Conservation (phyloP, 2,113 vertebrate species). For the Neoarius graeffei region DNA sequence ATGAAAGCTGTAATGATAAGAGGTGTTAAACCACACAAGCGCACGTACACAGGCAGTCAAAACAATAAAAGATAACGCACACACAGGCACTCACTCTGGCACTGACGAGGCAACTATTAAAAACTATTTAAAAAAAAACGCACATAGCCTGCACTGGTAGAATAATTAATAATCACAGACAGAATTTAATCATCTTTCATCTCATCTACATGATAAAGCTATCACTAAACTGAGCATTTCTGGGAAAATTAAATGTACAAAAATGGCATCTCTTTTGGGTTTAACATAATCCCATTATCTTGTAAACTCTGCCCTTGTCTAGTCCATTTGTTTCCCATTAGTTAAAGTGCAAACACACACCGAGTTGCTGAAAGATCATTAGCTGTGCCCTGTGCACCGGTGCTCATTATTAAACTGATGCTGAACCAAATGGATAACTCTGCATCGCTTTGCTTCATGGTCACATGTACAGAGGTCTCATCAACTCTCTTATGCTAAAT, state of each 20-base stretch:
- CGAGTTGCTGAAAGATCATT: conserved; percentile 37
- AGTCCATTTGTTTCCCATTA: conserved; percentile 24
- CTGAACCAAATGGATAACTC: conserved; percentile 30
- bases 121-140: not conserved
- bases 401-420: conserved; percentile 33
- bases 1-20: conserved; percentile 43
- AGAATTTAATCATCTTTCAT: not conserved
- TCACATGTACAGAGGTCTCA: not conserved
- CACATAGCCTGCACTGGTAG: not conserved
- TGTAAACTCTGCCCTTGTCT: conserved; percentile 10
- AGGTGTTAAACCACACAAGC: conserved; percentile 25
- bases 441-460: not conserved
- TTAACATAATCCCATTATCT: not conserved
- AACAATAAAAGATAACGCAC: not conserved
- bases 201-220: not conserved
- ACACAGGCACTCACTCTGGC: conserved; percentile 4
- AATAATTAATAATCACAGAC: conserved; percentile 1
- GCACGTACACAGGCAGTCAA: not conserved
- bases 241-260: not conserved
- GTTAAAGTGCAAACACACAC: conserved; percentile 16
- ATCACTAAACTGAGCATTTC: not conserved
- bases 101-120: not conserved
- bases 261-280: conserved; percentile 14
- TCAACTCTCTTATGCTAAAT: not conserved
- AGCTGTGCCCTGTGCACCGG: conserved; percentile 33